These are phyloP conservation scores for Rhopalosiphum nymphaeae DNA, from an alignment of 2,888 invertebrate genomes.

Conservation along the genomic window DNA sequence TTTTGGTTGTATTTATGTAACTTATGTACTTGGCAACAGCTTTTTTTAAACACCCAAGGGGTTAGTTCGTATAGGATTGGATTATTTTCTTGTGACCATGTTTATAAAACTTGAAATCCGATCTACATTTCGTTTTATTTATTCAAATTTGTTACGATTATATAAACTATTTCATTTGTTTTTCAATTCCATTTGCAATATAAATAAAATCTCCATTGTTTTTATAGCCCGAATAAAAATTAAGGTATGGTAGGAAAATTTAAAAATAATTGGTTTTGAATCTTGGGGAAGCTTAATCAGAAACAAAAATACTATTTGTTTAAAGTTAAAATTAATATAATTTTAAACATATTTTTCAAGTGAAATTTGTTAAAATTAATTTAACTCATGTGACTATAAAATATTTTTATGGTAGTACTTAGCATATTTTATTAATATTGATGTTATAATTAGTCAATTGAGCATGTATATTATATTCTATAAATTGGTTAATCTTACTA, in stretches of 20 bases:
- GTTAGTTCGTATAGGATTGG: conserved; percentile 7
- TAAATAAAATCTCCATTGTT: conserved; percentile 38
- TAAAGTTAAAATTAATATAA: not conserved
- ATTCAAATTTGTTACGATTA: conserved; percentile 59
- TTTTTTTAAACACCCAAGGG: conserved; percentile 53
- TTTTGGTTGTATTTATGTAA: conserved; percentile 20
- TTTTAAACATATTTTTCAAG: not conserved
- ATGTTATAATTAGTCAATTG: not conserved
- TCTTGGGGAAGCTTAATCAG: not conserved
- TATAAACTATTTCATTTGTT: conserved; percentile 60
- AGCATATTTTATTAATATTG: not conserved
- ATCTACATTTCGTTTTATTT: conserved; percentile 51
- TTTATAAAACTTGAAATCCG: conserved; percentile 55
- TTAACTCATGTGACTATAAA: not conserved
- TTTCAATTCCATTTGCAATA: conserved; percentile 49
- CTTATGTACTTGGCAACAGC: conserved; percentile 39
- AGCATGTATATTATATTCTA: too few species aligned
- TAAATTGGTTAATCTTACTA: not conserved
- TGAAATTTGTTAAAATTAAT: not conserved
- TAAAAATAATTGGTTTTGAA: conserved; percentile 31
- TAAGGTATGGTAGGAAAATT: not conserved
- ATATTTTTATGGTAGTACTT: not conserved
- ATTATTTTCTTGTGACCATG: conserved; percentile 39
- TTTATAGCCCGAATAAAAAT: conserved; percentile 35
- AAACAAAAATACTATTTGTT: not conserved